Percentiles rank a stretch among this genome's conserved stretches.
Evolutionary conservation across 2,888 invertebrate species (phyloP).

Genomic region (Lucinisca nassula): DNA sequence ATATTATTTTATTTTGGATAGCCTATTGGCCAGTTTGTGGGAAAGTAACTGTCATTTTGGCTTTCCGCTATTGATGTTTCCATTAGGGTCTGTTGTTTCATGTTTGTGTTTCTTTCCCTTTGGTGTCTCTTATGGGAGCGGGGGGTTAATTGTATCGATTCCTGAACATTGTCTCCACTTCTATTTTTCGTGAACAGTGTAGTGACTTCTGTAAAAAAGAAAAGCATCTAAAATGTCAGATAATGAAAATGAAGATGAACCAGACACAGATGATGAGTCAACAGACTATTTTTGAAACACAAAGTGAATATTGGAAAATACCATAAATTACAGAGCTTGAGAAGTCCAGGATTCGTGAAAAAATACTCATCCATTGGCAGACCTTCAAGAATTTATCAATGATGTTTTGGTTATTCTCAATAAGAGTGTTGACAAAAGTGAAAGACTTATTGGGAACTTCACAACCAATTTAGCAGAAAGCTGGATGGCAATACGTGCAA

Average conservation of each 20-base stretch:
- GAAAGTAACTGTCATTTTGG: no score
- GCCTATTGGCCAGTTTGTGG: no score
- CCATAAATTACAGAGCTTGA: neutral
- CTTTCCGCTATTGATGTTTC: no score
- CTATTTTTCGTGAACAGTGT: constrained; percentile 19
- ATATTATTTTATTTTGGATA: no score
- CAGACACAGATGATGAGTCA: neutral
- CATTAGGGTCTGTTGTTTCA: no score
- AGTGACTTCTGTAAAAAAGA: constrained; percentile 17
- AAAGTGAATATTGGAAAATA: constrained; percentile 26
- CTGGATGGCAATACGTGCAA: constrained; percentile 55
- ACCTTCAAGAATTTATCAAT: neutral
- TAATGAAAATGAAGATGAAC: neutral
- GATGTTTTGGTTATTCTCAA: constrained; percentile 32
- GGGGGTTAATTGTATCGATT: no score
- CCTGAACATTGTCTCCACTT: no score
- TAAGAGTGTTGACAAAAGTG: constrained; percentile 46
- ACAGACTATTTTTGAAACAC: constrained; percentile 20
- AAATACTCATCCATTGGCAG: neutral
- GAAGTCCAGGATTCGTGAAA: neutral
- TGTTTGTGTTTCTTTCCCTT: no score
- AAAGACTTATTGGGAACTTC: constrained; percentile 48
- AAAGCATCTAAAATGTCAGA: neutral
- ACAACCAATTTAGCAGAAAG: constrained; percentile 60
- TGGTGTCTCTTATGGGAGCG: no score